Evolutionary conservation across 2,888 invertebrate genomes (phyloP), one percentile per base, ranked within the genome.

Genomic region (Oligia latruncula): DNA sequence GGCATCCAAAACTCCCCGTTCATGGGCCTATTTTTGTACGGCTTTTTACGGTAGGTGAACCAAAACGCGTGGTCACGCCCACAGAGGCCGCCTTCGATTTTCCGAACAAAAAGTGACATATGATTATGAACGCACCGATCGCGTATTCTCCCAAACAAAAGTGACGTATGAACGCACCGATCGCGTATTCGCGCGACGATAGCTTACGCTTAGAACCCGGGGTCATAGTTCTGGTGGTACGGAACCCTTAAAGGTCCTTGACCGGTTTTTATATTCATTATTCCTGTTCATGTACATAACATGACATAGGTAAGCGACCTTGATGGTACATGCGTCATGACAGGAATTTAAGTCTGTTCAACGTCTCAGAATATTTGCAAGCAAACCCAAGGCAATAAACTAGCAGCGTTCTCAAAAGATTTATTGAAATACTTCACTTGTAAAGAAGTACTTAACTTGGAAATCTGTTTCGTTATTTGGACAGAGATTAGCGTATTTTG

Each of bases 341-440:
- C 17, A 43, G 77, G 35, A 78, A 55, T 46, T 35, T 46, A n/a
- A n/a, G 64, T 65, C 52, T 78, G 55, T 55, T 70, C 15, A 79
- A 49, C 55, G 64, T 70, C 46, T 49, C 17, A 40, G 29, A 49
- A 64, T 49, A 65, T 58, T 52, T 40, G 17, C 23, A 70, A 55
- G 62, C 43, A 64, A 70, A 70, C 55, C 29, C n/a, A 15, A 9
- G 23, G n/a, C 11, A 64, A 77, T 40, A 76, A 17, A 49, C 35
- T 55, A 35, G 20, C 29, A n/a, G 5, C 17, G 29, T 17, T 6
- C 52, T 49, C 49, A 43, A 71, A 68, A 74, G 74, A 83, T 83
- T 79, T 83, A 83, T 78, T 70, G 17, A 83, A 72, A 46, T 76
- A 55, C 40, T 72, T 74, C n/a, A 60, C 23, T 73, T 73, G 5